Evolutionary conservation across 2,797 vertebrate species (phyloP).

Genomic region (Trichosurus vulpecula): DNA sequence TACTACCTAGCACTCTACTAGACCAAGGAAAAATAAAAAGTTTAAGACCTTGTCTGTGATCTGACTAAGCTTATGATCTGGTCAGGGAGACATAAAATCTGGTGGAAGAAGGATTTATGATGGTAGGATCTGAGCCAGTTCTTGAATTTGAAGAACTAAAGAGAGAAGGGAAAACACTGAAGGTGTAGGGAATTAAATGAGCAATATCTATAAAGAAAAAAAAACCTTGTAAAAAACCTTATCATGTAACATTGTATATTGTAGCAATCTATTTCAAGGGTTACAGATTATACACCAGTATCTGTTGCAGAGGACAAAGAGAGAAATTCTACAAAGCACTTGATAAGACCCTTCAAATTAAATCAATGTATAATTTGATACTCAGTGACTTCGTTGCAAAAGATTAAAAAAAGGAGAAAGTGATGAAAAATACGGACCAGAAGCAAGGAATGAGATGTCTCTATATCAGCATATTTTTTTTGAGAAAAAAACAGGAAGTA

Average conservation of each 20-base stretch:
- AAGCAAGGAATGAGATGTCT: neutral
- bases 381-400: neutral
- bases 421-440: neutral
- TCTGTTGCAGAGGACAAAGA: neutral
- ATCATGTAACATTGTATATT: neutral
- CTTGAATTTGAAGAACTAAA: neutral
- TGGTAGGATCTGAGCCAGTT: neutral
- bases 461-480: neutral
- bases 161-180: neutral
- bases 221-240: neutral
- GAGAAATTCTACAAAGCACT: neutral
- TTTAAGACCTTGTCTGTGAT: neutral
- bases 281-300: neutral
- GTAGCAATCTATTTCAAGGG: neutral
- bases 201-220: neutral
- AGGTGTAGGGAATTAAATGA: neutral
- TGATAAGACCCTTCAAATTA: neutral
- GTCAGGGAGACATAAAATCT: neutral
- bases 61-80: neutral
- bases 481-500: neutral
- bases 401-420: neutral
- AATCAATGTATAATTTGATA: neutral
- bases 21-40: neutral
- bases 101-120: neutral
- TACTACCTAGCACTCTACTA: neutral